Evolutionary conservation across 2,113 vertebrate species (phyloP), one percentile per base, ranked within the genome.

Genomic region (Antechinus stuartii): DNA sequence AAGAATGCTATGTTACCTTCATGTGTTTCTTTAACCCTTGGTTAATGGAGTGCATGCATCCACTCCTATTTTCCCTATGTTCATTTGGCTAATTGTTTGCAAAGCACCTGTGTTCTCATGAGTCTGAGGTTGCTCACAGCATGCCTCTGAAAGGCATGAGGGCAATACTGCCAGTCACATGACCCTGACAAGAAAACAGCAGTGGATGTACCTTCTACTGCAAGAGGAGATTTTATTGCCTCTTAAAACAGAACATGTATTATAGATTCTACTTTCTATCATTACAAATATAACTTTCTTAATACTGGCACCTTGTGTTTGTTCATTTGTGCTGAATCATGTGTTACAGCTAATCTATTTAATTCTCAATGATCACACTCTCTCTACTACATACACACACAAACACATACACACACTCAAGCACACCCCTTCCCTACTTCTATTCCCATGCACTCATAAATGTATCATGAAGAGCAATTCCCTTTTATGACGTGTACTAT

Each of bases 401-500:
- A 53, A 89, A n/a, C 7, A 46, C 46, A 52, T 54, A 55, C 57
- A n/a, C 47, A 42, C 95, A 56, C 0, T 1, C 95, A 92, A 94
- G 54, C 95, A 93, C 91, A 47, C 76, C 47, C 23, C 47, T 14
- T 30, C 90, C 26, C 61, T 27, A 14, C 11, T 49, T 47, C 24
- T 52, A 54, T 6, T 49, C 47, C 30, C 95, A 91, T 54, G 76
- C 54, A 76, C 76, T 22, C 92, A 68, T 57, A 57, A 26, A 54
- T 14, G 30, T 95, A 95, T 97, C 97, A 96, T 98, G 98, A 96
- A 68, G 61, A 97, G 98, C 97, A 96, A 96, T 96, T 98, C 97
- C 96, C 96, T 95, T 97, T 98, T 97, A 97, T 95, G 98, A 98
- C 97, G 98, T 97, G 98, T 98, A 98, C 98, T 99, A 98, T 98